phyloP scores from a whole-genome alignment of 2,113 vertebrate genomes.

The Orientallactaga bullata region DNA sequence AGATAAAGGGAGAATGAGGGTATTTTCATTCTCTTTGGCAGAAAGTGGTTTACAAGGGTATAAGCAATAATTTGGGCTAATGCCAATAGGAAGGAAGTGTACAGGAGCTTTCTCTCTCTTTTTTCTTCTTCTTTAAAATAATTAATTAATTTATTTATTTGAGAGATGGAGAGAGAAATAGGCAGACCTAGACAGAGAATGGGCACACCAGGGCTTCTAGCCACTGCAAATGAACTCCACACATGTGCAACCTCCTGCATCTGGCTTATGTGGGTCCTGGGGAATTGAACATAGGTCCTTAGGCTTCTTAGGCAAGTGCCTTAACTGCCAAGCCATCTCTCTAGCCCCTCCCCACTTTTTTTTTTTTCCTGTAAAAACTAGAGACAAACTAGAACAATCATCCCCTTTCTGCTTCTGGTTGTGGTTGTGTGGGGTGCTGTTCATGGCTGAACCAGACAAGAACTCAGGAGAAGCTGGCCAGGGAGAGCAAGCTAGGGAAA shows the following conservation, averaged over 20 bases:
- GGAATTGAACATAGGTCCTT: too few species aligned
- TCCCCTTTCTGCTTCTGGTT: not conserved
- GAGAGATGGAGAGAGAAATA: not conserved
- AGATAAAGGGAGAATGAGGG: not conserved
- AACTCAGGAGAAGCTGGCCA: not conserved
- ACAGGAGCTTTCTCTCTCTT: too few species aligned
- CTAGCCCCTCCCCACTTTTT: too few species aligned
- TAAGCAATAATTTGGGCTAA: not conserved
- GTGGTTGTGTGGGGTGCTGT: not conserved
- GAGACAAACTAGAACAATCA: not conserved
- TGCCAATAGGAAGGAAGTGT: not conserved
- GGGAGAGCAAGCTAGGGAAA: not conserved
- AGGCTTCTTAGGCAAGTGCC: too few species aligned
- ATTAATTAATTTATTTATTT: too few species aligned
- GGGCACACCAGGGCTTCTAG: too few species aligned
- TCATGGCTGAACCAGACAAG: not conserved
- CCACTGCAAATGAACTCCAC: too few species aligned
- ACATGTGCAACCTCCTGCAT: too few species aligned
- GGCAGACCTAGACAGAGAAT: too few species aligned
- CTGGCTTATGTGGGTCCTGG: too few species aligned
- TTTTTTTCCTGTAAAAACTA: slow-evolving; percentile 5
- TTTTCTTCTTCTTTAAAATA: too few species aligned
- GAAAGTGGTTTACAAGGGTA: not conserved
- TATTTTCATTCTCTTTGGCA: not conserved
- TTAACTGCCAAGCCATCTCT: too few species aligned